phyloP scores from a whole-genome alignment of 2,797 vertebrate species.

The Nyctibius grandis region DNA sequence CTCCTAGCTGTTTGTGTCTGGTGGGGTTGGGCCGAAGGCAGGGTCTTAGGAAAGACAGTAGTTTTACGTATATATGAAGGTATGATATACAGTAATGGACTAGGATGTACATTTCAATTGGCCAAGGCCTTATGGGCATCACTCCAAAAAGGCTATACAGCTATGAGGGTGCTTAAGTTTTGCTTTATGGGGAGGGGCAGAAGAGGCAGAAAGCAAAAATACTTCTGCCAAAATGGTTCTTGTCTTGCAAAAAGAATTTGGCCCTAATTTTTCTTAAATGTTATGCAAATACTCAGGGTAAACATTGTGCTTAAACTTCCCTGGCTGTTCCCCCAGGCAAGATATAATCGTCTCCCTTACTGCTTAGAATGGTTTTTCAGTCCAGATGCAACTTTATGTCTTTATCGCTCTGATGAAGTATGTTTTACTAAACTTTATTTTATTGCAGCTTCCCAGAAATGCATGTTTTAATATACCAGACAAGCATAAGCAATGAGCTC shows the following conservation, averaged over 20 bases:
- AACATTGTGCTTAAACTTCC: background rate
- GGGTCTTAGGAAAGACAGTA: background rate
- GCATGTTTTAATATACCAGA: slow-evolving; percentile 23
- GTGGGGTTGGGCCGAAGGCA: background rate
- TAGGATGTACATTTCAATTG: background rate
- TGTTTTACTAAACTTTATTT: slow-evolving; percentile 46
- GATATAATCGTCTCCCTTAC: background rate
- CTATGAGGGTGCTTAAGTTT: background rate
- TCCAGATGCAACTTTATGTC: slow-evolving; percentile 11
- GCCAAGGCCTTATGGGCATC: background rate
- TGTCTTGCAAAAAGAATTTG: background rate
- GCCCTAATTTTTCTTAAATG: background rate
- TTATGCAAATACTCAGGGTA: background rate
- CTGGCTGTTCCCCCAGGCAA: background rate
- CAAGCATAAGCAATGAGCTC: slow-evolving; percentile 52
- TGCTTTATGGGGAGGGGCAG: background rate
- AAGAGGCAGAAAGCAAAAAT: background rate
- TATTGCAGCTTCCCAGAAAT: slow-evolving; percentile 42
- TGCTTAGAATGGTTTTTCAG: background rate
- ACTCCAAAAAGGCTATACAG: background rate
- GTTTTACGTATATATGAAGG: background rate
- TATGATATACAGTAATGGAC: background rate
- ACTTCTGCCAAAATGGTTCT: background rate
- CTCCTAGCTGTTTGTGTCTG: background rate
- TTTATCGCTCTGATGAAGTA: slow-evolving; percentile 22